A percentile compares a stretch with the other conserved stretches of the same genome.
Evolutionary conservation across 2,797 vertebrate species (phyloP).

Genomic region (Saxicola maurus): DNA sequence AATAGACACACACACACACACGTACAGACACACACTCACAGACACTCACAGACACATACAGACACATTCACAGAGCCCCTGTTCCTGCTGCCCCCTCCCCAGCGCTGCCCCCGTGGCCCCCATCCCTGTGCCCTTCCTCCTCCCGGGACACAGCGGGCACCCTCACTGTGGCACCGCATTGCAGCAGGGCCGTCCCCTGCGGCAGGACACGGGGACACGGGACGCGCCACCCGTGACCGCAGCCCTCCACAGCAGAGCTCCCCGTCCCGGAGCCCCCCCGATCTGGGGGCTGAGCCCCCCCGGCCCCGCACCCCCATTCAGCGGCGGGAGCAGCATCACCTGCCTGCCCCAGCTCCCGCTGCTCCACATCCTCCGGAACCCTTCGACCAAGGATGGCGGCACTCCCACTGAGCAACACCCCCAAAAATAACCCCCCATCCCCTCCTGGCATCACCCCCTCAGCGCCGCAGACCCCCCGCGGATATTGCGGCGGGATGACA

Average conservation of each 20-base stretch:
- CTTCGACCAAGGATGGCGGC: not conserved
- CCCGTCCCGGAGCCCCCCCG: fast-evolving
- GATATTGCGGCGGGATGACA: not conserved
- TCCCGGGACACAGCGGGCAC: not conserved
- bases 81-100: not conserved
- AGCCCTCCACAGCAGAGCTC: not conserved
- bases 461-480: not conserved
- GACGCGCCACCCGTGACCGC: not conserved
- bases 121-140: not conserved
- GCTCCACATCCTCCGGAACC: not conserved
- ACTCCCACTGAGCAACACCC: not conserved
- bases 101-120: too few species aligned
- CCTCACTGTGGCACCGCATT: conserved; percentile 4
- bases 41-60: fast-evolving
- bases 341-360: not conserved
- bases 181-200: conserved; percentile 29
- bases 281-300: fast-evolving
- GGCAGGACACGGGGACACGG: not conserved
- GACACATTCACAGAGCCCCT: too few species aligned
- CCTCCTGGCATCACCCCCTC: not conserved
- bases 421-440: fast-evolving
- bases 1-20: too few species aligned
- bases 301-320: not conserved
- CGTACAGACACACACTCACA: fast-evolving
- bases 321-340: not conserved